Evolutionary conservation across 2,797 vertebrate species (phyloP).

Genomic region (Gymnodraco acuticeps): DNA sequence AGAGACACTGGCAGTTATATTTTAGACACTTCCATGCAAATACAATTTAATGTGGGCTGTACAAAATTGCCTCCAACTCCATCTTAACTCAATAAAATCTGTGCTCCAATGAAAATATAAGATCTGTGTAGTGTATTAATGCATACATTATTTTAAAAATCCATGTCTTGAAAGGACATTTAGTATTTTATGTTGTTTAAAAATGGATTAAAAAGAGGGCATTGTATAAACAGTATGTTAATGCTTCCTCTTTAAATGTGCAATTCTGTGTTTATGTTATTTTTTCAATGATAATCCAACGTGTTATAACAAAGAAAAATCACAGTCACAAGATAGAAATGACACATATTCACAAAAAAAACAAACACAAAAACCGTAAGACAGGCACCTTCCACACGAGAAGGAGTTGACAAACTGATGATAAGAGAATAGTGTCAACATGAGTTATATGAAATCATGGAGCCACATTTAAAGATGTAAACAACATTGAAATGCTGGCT

Average conservation of each 20-base stretch:
- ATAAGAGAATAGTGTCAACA: constrained; percentile 4
- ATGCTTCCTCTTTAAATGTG: constrained; percentile 57
- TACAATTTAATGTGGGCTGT: background rate
- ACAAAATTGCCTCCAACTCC: background rate
- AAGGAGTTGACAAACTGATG: constrained; percentile 6
- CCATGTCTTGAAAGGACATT: constrained; percentile 18
- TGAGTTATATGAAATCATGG: constrained; percentile 10
- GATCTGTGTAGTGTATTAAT: constrained; percentile 9
- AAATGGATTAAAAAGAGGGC: constrained; percentile 29
- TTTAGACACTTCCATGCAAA: background rate
- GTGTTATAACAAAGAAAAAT: constrained; percentile 44
- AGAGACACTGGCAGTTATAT: constrained; percentile 14
- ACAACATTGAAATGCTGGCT: constrained; percentile 12
- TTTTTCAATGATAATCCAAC: constrained; percentile 29
- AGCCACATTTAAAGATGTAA: constrained; percentile 38
- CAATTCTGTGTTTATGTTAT: constrained; percentile 59
- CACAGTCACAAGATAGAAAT: constrained; percentile 55
- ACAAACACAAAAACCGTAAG: constrained; percentile 28
- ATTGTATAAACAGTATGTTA: constrained; percentile 44
- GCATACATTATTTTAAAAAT: constrained; percentile 16
- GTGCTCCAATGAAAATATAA: constrained; percentile 1
- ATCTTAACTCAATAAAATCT: background rate
- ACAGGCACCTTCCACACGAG: constrained; percentile 37
- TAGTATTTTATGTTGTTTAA: constrained; percentile 19
- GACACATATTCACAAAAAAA: constrained; percentile 47